phyloP scores from a whole-genome alignment of 2,113 vertebrate species.

The Pantherophis guttatus region DNA sequence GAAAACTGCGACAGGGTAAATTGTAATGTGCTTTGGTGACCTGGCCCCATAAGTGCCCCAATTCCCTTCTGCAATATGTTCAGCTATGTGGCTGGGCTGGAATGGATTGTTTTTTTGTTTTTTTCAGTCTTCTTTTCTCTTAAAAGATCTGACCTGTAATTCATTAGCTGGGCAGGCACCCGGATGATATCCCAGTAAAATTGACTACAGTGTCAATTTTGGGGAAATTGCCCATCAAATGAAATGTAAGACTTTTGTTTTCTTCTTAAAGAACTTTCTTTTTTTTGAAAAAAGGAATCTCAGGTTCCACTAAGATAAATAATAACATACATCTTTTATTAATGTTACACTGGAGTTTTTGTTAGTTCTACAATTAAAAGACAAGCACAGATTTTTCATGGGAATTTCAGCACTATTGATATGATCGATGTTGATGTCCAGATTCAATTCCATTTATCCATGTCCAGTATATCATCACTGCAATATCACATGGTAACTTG shows the following conservation, averaged over 20 bases:
- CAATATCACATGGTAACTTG: not conserved
- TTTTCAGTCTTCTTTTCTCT: not conserved
- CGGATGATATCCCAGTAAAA: constrained; percentile 38
- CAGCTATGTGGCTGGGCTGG: not conserved
- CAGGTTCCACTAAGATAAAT: not conserved
- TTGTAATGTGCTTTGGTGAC: not conserved
- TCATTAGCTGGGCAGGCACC: not conserved
- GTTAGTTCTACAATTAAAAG: not conserved
- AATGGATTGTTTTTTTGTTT: not conserved
- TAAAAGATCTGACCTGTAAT: constrained; percentile 9
- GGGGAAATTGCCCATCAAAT: not conserved
- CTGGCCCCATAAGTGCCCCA: not conserved
- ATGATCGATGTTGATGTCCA: not conserved
- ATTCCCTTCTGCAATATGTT: not conserved
- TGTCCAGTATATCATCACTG: not conserved
- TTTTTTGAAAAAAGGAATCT: not conserved
- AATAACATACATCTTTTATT: not conserved
- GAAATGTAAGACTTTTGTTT: constrained; percentile 20
- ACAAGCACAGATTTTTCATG: not conserved
- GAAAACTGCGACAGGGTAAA: not conserved
- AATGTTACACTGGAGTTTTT: not conserved
- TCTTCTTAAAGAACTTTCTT: constrained; percentile 7
- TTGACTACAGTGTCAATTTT: constrained; percentile 21
- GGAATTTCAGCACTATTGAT: not conserved
- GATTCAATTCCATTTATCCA: not conserved